These are phyloP conservation scores for Eristalis tenax DNA, from an alignment of 2,888 invertebrate genomes.

Conservation along the genomic window DNA sequence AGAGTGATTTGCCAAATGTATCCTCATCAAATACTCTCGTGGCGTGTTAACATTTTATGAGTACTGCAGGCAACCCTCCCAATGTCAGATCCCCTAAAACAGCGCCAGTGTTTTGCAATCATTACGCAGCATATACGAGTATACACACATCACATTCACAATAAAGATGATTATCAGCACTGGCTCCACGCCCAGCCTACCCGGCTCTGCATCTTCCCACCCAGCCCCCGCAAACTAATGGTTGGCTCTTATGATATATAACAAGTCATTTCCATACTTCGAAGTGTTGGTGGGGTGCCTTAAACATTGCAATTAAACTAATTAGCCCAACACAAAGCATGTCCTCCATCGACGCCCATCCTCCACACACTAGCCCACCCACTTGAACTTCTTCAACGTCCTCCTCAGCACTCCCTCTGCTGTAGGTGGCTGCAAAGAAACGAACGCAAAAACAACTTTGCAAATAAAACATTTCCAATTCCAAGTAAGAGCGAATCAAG, in stretches of 20 bases:
- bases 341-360: constrained; percentile 31
- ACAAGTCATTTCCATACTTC: constrained; percentile 44
- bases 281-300: constrained; percentile 23
- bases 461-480: constrained; percentile 70
- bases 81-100: too few relatives aligned
- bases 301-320: constrained; percentile 66
- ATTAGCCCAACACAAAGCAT: constrained; percentile 61
- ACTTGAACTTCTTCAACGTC: background rate
- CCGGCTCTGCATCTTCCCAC: too few relatives aligned
- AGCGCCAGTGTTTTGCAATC: constrained; percentile 39
- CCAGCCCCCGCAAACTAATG: too few relatives aligned
- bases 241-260: constrained; percentile 52
- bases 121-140: constrained; percentile 25
- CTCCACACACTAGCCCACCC: background rate
- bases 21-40: constrained; percentile 31
- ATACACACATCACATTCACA: background rate
- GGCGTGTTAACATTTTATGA: constrained; percentile 34
- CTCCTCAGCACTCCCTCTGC: background rate
- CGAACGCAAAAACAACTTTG: constrained; percentile 27
- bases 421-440: constrained; percentile 12
- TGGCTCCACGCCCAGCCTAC: background rate
- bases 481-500: constrained; percentile 40
- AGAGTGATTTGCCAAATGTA: constrained; percentile 43
- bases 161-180: constrained; percentile 22
- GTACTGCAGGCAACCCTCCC: constrained; percentile 5